Base-by-base conservation (phyloP, 2,888 invertebrate species). In the Epinotia demarniana region DNA sequence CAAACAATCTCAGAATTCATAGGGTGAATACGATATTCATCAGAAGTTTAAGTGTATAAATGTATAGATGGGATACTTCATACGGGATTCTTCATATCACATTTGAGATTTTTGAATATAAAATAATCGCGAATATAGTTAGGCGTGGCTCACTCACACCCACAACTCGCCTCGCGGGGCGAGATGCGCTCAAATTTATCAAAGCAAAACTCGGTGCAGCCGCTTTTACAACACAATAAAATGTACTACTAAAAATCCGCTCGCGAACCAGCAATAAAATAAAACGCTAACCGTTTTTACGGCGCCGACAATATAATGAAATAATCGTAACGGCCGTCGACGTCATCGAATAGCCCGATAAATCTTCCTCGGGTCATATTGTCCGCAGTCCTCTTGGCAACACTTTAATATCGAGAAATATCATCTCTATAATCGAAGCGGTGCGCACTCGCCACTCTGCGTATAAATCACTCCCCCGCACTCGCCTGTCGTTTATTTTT, bases 351-450 rank as follows among this genome's bases (percentile, higher is more conserved):
- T 93, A 87, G 92, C 89, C 86, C 87, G 83, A 94, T 94, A 94
- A 94, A 94, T 94, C 93, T 92, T 92, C 92, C 89, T 85, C 89
- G 92, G 92, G 92, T 94, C 94, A 94, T 94, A 94, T 94, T 94
- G 94, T 94, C 93, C 93, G 87, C 90, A 88, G 91, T 92, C 85
- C 92, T 90, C 89, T 90, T 88, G 89, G 91, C 91, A 92, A 94
- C 94, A 94, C 94, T 94, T 94, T 93, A 93, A 94, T 94, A 94
- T 93, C 92, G 90, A 92, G 91, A 93, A 94, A 92, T 93, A 93
- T 93, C 93, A 93, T 93, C 90, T 87, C 90, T 90, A 89, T 93
- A 93, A 93, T 93, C 93, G 93, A 91, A 92, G 88, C 83, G 79
- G 82, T 81, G 83, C 87, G 88, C 87, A 91, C 89, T 92, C 90